Conservation (phyloP, 2,113 vertebrate species). For the Lathamus discolor region DNA sequence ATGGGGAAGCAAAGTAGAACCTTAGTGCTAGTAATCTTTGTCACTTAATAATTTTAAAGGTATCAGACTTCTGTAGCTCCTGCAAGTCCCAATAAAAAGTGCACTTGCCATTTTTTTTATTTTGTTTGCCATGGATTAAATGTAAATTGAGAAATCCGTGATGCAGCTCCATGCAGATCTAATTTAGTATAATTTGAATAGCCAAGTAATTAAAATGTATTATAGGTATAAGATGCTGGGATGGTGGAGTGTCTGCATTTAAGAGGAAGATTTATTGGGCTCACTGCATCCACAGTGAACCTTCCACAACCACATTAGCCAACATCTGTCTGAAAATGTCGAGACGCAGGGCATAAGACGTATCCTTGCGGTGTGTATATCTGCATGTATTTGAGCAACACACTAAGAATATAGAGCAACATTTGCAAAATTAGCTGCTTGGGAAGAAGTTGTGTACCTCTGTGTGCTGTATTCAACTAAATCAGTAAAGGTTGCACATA, state of each 20-base stretch:
- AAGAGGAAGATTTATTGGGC: slow-evolving; percentile 82
- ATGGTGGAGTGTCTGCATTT: slow-evolving; percentile 74
- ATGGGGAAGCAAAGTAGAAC: slow-evolving; percentile 80
- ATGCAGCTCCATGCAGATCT: slow-evolving; percentile 65
- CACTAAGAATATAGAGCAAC: neutral
- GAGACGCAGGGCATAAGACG: slow-evolving; percentile 42
- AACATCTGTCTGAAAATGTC: slow-evolving; percentile 76
- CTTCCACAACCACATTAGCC: slow-evolving; percentile 74
- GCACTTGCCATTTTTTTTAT: neutral
- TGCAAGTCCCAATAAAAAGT: slow-evolving; percentile 67
- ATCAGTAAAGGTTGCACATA: neutral
- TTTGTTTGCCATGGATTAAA: slow-evolving; percentile 60
- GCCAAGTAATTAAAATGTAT: slow-evolving; percentile 85
- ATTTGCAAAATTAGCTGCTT: slow-evolving; percentile 31
- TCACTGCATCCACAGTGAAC: slow-evolving; percentile 73
- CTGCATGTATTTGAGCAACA: neutral
- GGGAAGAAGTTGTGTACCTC: neutral
- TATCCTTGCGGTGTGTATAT: neutral
- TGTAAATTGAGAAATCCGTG: slow-evolving; percentile 70
- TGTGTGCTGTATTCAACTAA: neutral
- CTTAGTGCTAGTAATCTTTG: slow-evolving; percentile 80
- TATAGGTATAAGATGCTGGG: slow-evolving; percentile 77
- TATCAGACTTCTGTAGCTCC: slow-evolving; percentile 70
- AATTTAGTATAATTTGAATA: slow-evolving; percentile 77
- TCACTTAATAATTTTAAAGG: slow-evolving; percentile 84